Percentiles rank a stretch among this genome's conserved stretches.
These are phyloP conservation scores for Atherix ibis DNA, from an alignment of 2,888 invertebrate species.

Conservation along the genomic window DNA sequence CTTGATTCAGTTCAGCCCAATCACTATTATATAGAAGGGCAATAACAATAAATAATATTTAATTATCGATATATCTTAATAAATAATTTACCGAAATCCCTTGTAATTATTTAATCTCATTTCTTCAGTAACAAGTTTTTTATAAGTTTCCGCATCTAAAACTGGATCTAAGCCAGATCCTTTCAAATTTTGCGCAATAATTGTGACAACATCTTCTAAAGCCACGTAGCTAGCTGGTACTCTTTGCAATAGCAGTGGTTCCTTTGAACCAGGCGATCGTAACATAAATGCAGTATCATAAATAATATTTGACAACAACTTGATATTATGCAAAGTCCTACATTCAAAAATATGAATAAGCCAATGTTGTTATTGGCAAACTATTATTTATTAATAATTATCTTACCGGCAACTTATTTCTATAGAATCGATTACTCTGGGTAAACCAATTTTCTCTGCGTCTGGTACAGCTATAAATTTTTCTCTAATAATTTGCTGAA, in stretches of 20 bases:
- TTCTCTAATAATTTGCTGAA: slow-evolving; percentile 77
- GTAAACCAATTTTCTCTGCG: slow-evolving; percentile 89
- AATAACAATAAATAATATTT: too few relatives aligned
- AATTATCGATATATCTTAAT: too few relatives aligned
- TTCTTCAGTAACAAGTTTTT: slow-evolving; percentile 29
- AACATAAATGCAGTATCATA: slow-evolving; percentile 89
- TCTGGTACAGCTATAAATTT: slow-evolving; percentile 85
- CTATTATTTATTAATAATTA: neutral
- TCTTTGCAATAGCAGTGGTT: slow-evolving; percentile 77
- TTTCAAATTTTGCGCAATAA: slow-evolving; percentile 61
- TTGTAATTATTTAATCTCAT: slow-evolving; percentile 31
- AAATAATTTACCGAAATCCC: slow-evolving; percentile 19
- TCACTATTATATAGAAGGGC: slow-evolving; percentile 39
- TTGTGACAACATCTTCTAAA: slow-evolving; percentile 79
- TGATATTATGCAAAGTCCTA: slow-evolving; percentile 77
- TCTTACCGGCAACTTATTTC: slow-evolving; percentile 55
- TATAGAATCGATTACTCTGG: slow-evolving; percentile 80
- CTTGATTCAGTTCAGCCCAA: slow-evolving; percentile 81
- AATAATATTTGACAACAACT: slow-evolving; percentile 75
- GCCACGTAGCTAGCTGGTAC: slow-evolving; percentile 93
- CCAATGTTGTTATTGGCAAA: neutral
- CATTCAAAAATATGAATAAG: neutral
- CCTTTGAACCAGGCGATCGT: slow-evolving; percentile 80
- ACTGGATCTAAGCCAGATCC: slow-evolving; percentile 61
- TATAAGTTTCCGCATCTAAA: slow-evolving; percentile 63